phyloP scores from a whole-genome alignment of 1,140 invertebrate genomes.

The Atopsyche davidsoni region DNA sequence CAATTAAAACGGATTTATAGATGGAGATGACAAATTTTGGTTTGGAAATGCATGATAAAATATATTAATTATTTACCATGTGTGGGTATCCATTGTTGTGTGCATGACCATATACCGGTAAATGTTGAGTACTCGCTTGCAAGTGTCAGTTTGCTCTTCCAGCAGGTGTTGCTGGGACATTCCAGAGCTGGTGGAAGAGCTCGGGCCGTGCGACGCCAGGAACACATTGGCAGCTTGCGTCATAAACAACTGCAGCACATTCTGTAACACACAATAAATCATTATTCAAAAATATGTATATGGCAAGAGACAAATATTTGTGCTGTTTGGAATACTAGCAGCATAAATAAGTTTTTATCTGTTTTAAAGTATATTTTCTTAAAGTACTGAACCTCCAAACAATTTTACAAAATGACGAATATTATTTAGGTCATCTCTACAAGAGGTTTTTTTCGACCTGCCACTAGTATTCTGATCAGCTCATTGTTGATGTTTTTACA shows the following conservation, averaged over 20 bases:
- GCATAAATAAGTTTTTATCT: too few relatives aligned
- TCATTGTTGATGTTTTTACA: too few relatives aligned
- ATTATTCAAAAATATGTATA: too few relatives aligned
- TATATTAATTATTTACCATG: slow-evolving; percentile 62
- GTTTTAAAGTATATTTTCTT: too few relatives aligned
- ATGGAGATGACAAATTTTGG: background rate
- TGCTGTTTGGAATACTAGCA: too few relatives aligned
- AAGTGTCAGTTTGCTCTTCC: slow-evolving; percentile 93
- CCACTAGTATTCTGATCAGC: too few relatives aligned
- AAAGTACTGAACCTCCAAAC: too few relatives aligned
- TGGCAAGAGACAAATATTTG: too few relatives aligned
- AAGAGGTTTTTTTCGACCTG: too few relatives aligned
- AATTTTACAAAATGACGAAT: too few relatives aligned
- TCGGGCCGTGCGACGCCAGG: slow-evolving; percentile 67
- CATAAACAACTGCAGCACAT: slow-evolving; percentile 88
- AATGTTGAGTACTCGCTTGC: slow-evolving; percentile 93
- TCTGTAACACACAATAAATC: slow-evolving; percentile 49
- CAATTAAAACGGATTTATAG: slow-evolving; percentile 28
- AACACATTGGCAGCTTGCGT: slow-evolving; percentile 95
- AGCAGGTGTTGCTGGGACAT: slow-evolving; percentile 61
- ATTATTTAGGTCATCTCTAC: too few relatives aligned
- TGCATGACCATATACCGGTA: slow-evolving; percentile 98
- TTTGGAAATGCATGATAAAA: too few relatives aligned
- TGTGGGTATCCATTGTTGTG: slow-evolving; percentile 82
- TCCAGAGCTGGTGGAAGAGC: slow-evolving; percentile 86